Evolutionary conservation across 2,888 invertebrate species (phyloP).

Genomic region (Drosophila phalerata): DNA sequence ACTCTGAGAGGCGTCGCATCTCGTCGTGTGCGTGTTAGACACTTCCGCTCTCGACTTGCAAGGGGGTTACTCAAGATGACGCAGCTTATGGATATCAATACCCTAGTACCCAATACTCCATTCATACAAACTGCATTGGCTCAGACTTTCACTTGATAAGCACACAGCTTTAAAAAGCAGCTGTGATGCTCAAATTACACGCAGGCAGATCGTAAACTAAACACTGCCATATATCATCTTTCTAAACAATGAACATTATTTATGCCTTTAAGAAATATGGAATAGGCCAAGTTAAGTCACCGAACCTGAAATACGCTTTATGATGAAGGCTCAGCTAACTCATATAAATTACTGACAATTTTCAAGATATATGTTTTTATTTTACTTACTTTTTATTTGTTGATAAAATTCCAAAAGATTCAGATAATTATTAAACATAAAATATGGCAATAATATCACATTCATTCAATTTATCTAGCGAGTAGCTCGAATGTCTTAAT

Average conservation of each 20-base stretch:
- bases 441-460: too few species aligned
- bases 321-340: background rate
- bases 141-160: constrained; percentile 59
- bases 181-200: constrained; percentile 65
- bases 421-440: too few species aligned
- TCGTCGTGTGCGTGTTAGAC: constrained; percentile 43
- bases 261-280: constrained; percentile 32
- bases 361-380: too few species aligned
- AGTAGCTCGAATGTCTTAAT: too few species aligned
- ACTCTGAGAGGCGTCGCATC: constrained; percentile 27
- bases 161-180: constrained; percentile 22
- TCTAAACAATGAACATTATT: constrained; percentile 53
- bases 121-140: constrained; percentile 6
- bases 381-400: too few species aligned
- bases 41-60: constrained; percentile 47
- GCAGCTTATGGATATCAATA: constrained; percentile 56
- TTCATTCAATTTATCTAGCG: too few species aligned
- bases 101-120: constrained; percentile 7
- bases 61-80: constrained; percentile 67
- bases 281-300: background rate
- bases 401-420: too few species aligned
- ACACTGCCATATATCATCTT: constrained; percentile 65
- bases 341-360: too few species aligned
- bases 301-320: constrained; percentile 32
- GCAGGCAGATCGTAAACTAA: constrained; percentile 61